These are phyloP conservation scores for Cacatua alba DNA, from an alignment of 2,113 vertebrate genomes.

Conservation along the genomic window DNA sequence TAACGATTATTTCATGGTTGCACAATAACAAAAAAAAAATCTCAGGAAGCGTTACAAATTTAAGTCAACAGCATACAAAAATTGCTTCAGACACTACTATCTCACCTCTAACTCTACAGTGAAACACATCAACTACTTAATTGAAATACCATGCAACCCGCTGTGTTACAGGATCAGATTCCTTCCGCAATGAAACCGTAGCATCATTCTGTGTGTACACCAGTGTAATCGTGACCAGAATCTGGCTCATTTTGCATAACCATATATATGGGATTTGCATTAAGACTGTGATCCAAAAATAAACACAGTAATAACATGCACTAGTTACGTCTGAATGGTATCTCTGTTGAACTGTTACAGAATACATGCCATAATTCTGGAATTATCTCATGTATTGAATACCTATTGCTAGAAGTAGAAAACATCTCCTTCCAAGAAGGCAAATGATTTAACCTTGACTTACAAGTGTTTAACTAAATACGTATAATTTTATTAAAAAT, in stretches of 20 bases:
- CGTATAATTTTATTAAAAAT: neutral
- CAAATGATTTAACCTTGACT: neutral
- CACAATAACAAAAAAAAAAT: neutral
- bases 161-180: constrained; percentile 5
- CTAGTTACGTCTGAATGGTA: neutral
- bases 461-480: neutral
- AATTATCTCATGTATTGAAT: neutral
- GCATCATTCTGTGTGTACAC: neutral
- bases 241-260: constrained; percentile 5
- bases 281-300: constrained; percentile 11
- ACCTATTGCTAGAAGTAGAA: neutral
- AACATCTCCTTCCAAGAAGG: neutral
- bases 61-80: neutral
- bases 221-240: constrained; percentile 10
- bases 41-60: neutral
- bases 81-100: neutral
- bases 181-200: constrained; percentile 5
- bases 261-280: constrained; percentile 26
- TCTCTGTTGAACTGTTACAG: neutral
- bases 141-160: neutral
- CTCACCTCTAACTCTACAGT: neutral
- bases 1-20: neutral
- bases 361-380: neutral
- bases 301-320: neutral
- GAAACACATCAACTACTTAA: constrained; percentile 13